Conservation (phyloP, 1,140 invertebrate genomes). For the Olivierus martensii region DNA sequence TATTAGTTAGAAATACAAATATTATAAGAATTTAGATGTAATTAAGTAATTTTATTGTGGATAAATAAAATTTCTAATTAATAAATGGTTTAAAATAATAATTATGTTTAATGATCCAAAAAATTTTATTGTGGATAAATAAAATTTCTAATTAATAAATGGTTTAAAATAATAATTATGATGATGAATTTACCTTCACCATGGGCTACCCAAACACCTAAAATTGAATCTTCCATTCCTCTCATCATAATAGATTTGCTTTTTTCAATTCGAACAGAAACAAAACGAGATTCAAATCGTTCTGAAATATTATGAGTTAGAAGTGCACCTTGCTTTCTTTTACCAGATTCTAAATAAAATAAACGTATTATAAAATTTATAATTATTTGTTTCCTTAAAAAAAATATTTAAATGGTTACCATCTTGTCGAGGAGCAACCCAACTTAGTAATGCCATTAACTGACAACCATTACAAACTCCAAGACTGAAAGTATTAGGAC, state of each 20-base stretch:
- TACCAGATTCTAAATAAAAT: background rate
- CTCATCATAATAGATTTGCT: constrained; percentile 68
- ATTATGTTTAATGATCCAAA: background rate
- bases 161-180: background rate
- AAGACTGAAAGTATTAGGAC: constrained; percentile 79
- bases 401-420: background rate
- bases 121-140: background rate
- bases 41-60: background rate
- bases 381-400: too few species aligned
- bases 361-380: too few species aligned
- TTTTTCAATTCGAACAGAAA: constrained; percentile 57
- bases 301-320: constrained; percentile 76
- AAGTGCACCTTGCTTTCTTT: constrained; percentile 42
- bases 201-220: constrained; percentile 95
- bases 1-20: too few species aligned
- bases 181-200: constrained; percentile 64
- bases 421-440: constrained; percentile 28
- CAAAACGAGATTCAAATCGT: constrained; percentile 83
- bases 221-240: constrained; percentile 64
- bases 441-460: constrained; percentile 61
- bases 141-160: background rate
- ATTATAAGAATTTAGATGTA: too few species aligned
- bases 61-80: background rate
- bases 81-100: background rate
- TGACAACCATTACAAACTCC: constrained; percentile 98